Evolutionary conservation across 2,797 vertebrate species (phyloP), one percentile per base, ranked within the genome.

Genomic region (Hylomyscus alleni): DNA sequence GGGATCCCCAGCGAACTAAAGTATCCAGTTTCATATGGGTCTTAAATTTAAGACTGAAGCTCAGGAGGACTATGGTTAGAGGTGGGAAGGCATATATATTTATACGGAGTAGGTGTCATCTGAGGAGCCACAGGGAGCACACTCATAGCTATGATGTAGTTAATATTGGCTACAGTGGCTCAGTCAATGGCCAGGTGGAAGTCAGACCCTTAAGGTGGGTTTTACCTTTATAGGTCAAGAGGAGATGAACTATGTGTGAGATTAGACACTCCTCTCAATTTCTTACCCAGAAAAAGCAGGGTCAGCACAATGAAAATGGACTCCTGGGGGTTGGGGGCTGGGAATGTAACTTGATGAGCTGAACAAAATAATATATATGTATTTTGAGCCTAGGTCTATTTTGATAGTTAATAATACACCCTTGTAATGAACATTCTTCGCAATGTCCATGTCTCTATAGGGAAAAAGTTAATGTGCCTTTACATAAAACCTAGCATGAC

Each of bases 11-110:
- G 34, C 50, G 91, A 62, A 60, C 6, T 34, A n/a, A 60, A 40
- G 69, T 13, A 76, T 2, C 50, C n/a, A n/a, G 50, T 90, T 90
- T 80, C 34, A 77, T 34, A 85, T 31, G 76, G 69, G n/a, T 62
- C 60, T 94, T 95, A 56, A 58, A 80, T 65, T 20, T 78, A 85
- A 4, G 26, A 11, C 31, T 94, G 76, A 93, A 89, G 44, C 40
- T 50, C 52, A 91, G 62, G 54, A 69, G 65, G 37, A 83, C 47
- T 26, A 31, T 19, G 47, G 52, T 60, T 69, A 34, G 44, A 13
- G 29, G 6, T 69, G 54, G 76, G 54, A 91, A 72, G 19, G 90
- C 56, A 24, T n/a, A 26, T 15, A 4, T 37, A 31, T n/a, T 69
- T 86, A 24, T 80, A 11, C 24, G 60, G 58, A 91, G 40, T 50